These are phyloP conservation scores for Vandiemenella viatica DNA, from an alignment of 2,888 invertebrate species.

Conservation along the genomic window DNA sequence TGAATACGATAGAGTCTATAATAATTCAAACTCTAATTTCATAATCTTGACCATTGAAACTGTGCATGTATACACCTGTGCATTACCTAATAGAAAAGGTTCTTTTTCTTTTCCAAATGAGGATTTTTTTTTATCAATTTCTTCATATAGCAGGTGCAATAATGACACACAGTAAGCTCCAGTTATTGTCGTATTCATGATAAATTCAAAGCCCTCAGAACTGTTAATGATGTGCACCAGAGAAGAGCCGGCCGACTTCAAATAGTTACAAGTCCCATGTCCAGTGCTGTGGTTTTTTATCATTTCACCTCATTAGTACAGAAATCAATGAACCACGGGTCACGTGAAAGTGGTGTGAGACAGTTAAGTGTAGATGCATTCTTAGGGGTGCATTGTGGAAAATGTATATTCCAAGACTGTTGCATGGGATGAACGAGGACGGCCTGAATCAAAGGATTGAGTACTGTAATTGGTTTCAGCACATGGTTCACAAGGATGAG, in stretches of 20 bases:
- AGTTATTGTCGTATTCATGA: background rate
- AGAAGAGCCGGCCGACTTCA: background rate
- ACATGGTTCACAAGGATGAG: conserved; percentile 1
- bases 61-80: no score
- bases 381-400: no score
- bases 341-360: background rate
- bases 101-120: no score
- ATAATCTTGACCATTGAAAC: no score
- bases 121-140: no score
- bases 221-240: background rate
- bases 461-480: conserved; percentile 17
- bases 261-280: background rate
- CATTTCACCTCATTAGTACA: background rate
- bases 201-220: background rate
- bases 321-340: background rate
- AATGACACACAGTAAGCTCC: no score
- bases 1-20: no score
- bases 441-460: conserved; percentile 9
- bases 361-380: no score
- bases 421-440: background rate
- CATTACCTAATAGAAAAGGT: no score
- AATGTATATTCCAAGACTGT: background rate
- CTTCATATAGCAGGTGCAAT: no score
- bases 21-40: no score
- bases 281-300: background rate